phyloP scores from a whole-genome alignment of 2,888 invertebrate genomes.

The Frankliniella intonsa region DNA sequence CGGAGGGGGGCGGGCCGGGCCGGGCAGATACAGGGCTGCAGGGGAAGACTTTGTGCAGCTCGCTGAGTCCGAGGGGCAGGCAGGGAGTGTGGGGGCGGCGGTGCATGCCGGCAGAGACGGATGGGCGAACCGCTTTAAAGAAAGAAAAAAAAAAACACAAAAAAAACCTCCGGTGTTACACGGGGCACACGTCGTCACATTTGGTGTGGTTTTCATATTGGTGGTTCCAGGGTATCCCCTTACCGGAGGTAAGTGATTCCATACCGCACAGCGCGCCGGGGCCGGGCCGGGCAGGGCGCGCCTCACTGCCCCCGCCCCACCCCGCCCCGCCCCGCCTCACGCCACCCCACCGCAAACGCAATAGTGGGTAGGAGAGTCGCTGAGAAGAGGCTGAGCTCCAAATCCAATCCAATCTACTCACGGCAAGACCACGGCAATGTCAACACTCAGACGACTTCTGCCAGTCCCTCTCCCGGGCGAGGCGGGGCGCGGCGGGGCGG shows the following conservation, averaged over 20 bases:
- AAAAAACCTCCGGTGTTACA: conserved; percentile 23
- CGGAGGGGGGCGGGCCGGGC: no score
- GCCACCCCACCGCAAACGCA: no score
- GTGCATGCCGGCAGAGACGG: not conserved
- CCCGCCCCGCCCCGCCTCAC: conserved; percentile 37
- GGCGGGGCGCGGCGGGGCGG: no score
- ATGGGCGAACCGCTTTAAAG: no score
- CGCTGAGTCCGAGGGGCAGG: not conserved
- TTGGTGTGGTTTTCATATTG: conserved; percentile 2
- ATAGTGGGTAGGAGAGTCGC: not conserved
- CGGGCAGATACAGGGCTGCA: no score
- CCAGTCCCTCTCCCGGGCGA: no score
- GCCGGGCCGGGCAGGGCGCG: conserved; percentile 40
- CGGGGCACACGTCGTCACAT: conserved; percentile 36
- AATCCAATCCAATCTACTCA: no score
- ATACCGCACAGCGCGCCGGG: conserved; percentile 46
- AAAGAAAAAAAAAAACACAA: no score
- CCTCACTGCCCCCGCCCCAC: conserved; percentile 43
- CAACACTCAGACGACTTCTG: no score
- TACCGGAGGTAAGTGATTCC: conserved; percentile 22
- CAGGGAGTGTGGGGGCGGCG: conserved; percentile 32
- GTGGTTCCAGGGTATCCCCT: conserved; percentile 1
- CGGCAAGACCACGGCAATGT: no score
- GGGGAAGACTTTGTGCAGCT: no score
- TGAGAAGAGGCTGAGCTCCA: no score